A percentile compares a stretch with the other conserved stretches of the same genome.
Conservation (phyloP, 2,888 invertebrate species). For the Pseudococcus viburni region DNA sequence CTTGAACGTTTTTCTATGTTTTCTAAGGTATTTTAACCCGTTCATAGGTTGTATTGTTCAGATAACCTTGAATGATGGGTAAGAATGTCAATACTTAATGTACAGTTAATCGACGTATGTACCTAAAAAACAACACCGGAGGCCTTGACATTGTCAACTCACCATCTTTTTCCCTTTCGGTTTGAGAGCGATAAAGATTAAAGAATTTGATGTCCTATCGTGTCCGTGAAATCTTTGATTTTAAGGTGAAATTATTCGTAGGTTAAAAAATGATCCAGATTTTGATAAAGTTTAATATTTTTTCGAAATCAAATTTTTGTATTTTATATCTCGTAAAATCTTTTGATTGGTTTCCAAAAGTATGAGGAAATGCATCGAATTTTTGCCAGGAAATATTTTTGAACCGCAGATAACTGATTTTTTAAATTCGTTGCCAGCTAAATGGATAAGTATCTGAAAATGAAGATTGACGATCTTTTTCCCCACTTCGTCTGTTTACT, state of each 20-base stretch:
- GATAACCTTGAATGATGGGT: slow-evolving; percentile 22
- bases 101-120: neutral
- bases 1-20: neutral
- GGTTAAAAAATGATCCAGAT: neutral
- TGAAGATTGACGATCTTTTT: too few species aligned
- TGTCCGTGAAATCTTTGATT: neutral
- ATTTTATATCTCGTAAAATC: neutral
- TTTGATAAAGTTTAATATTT: neutral
- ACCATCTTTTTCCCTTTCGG: neutral
- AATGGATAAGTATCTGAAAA: too few species aligned
- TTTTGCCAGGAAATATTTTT: neutral
- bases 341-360: neutral
- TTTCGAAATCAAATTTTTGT: neutral
- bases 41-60: slow-evolving; percentile 21
- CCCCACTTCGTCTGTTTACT: too few species aligned
- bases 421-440: neutral
- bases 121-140: neutral
- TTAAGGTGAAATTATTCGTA: neutral
- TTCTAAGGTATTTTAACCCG: slow-evolving; percentile 2
- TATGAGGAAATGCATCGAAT: neutral
- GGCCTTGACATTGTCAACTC: neutral
- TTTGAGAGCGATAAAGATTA: neutral
- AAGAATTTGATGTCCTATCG: neutral
- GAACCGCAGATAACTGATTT: neutral
- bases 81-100: slow-evolving; percentile 20